Conservation (phyloP, 2,113 vertebrate species). For the Silurus asotus region DNA sequence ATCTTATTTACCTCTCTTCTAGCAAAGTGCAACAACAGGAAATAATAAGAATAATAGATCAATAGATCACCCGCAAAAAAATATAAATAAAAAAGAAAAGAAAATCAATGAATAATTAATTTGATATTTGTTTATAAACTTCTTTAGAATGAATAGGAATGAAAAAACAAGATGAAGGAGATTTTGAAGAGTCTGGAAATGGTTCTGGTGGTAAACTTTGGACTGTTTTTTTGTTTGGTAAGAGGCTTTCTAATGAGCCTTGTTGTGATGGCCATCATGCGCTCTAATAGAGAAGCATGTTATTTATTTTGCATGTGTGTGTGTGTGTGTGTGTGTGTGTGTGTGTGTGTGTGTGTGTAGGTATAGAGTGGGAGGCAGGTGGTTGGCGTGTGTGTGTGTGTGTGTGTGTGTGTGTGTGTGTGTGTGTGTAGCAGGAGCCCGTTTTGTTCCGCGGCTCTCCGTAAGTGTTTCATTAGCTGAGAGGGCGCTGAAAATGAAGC, state of each 20-base stretch:
- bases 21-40: neutral
- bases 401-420: slow-evolving; percentile 28
- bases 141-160: neutral
- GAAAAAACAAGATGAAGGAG: neutral
- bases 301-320: slow-evolving; percentile 1
- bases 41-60: neutral
- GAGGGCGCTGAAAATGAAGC: slow-evolving; percentile 71
- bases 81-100: too few species aligned
- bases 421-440: slow-evolving; percentile 34
- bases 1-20: too few species aligned
- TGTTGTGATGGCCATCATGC: neutral
- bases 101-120: neutral
- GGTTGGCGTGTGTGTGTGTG: slow-evolving; percentile 41
- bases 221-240: neutral
- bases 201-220: neutral
- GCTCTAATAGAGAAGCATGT: slow-evolving; percentile 13
- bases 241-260: neutral
- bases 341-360: slow-evolving; percentile 34
- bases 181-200: neutral
- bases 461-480: slow-evolving; percentile 66
- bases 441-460: slow-evolving; percentile 54
- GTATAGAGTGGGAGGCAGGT: slow-evolving; percentile 52
- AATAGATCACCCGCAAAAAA: too few species aligned
- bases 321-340: slow-evolving; percentile 34
- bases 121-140: neutral